Evolutionary conservation across 1,140 invertebrate species (phyloP), one percentile per base, ranked within the genome.

Genomic region (Pogonomyrmex barbatus): DNA sequence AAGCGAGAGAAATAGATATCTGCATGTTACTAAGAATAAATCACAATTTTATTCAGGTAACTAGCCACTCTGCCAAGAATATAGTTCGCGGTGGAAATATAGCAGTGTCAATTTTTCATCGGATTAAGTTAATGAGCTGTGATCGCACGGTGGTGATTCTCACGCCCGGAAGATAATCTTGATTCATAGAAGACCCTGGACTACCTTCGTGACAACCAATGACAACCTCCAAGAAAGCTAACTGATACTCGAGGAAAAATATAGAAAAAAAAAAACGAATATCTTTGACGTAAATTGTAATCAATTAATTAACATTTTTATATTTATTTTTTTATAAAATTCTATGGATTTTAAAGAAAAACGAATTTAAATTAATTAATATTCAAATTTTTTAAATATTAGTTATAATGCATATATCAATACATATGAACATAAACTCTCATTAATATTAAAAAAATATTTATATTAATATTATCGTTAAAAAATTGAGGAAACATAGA

Each of bases 61-160:
- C 17, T 42, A 70, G 56, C 58, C 4, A 63, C 39, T 77, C 14
- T 36, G 14, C 33, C 47, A 56, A 56, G 50, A 14, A 68, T 70
- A 24, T 56, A 56, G 47, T 81, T 79, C 5, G 50, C 50, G 36
- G n/a, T 10, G 50, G 50, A n/a, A 81, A 56, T 50, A n/a, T 50
- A 62, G 73, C 9, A 70, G 17, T 70, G 77, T 81, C 63, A 56
- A 81, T 81, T 70, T 24, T 70, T 81, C 50, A 70, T 81, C 78
- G 78, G 78, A 70, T 81, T 81, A 81, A 81, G 36, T 79, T 79
- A 79, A 79, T 47, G 63, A 81, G 63, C 14, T 39, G 30, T 24
- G 76, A 30, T 78, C 60, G 47, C 60, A 33, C 47, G 77, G n/a
- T 36, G 14, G 2, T 36, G 24, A 54, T 81, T 81, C 78, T 54